phyloP scores from a whole-genome alignment of 2,797 vertebrate genomes.

The Alcedo atthis region DNA sequence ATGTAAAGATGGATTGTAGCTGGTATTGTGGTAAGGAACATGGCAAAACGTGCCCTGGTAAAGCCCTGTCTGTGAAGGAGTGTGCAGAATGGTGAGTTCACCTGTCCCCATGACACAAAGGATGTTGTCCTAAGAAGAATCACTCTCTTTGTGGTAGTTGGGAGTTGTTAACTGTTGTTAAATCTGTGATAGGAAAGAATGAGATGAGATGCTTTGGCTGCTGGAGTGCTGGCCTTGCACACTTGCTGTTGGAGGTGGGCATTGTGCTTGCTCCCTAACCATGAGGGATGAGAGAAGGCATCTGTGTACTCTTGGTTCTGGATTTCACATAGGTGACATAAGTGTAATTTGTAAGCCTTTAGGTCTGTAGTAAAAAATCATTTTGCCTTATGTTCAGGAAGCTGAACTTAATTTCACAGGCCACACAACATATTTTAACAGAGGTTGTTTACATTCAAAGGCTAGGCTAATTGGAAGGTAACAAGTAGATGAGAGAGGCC shows the following conservation, averaged over 20 bases:
- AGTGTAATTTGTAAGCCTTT: not conserved
- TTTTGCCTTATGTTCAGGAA: not conserved
- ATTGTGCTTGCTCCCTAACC: not conserved
- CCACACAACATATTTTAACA: not conserved
- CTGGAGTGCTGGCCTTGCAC: not conserved
- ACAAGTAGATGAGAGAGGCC: not conserved
- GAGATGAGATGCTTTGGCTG: not conserved
- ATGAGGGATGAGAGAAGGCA: accelerated
- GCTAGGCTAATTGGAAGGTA: not conserved
- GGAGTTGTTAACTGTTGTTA: not conserved
- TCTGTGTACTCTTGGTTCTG: not conserved
- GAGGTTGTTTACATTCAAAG: not conserved
- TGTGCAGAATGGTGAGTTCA: not conserved
- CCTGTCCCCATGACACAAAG: not conserved
- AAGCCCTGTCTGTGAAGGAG: not conserved
- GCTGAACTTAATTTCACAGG: not conserved
- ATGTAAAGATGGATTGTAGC: not conserved
- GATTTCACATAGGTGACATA: accelerated
- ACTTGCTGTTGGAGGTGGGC: not conserved
- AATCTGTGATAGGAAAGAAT: not conserved
- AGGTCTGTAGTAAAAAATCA: not conserved
- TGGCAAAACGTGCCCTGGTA: not conserved
- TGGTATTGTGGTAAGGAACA: not conserved
- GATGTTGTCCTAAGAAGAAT: not conserved
- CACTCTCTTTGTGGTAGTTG: not conserved